Percentiles rank a stretch among this genome's conserved stretches.
Conservation (phyloP, 2,888 invertebrate species). For the Cybosia mesomella region DNA sequence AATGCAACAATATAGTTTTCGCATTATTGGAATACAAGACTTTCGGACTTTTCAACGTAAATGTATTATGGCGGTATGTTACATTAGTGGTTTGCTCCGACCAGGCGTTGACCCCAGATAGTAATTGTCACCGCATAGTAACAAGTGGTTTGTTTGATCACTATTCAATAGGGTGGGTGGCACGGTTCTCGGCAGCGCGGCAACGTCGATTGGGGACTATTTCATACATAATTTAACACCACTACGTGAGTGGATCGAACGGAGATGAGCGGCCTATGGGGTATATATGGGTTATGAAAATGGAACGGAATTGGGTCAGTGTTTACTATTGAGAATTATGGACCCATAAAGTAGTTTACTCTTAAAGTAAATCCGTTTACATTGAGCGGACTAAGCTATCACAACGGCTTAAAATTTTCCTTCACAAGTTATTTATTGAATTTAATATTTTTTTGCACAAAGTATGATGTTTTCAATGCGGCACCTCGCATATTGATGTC, state of each 20-base stretch:
- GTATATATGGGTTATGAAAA: slow-evolving; percentile 31
- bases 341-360: slow-evolving; percentile 3
- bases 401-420: slow-evolving; percentile 1
- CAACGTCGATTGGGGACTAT: slow-evolving; percentile 57
- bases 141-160: slow-evolving; percentile 46
- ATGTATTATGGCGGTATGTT: neutral
- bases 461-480: neutral
- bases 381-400: neutral
- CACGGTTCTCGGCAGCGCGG: slow-evolving; percentile 29
- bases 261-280: slow-evolving; percentile 28
- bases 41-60: neutral
- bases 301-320: slow-evolving; percentile 21
- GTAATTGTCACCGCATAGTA: slow-evolving; percentile 39
- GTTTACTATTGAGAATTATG: slow-evolving; percentile 11
- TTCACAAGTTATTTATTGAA: neutral
- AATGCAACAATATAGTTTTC: neutral
- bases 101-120: slow-evolving; percentile 24
- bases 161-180: slow-evolving; percentile 33
- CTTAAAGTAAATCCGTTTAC: neutral
- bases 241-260: slow-evolving; percentile 32
- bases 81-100: slow-evolving; percentile 23
- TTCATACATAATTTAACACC: slow-evolving; percentile 64
- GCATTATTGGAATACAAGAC: neutral
- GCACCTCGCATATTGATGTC: neutral
- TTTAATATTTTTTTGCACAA: neutral